Base-by-base conservation (phyloP, 2,888 invertebrate genomes). In the Rugalucina vietnamica region DNA sequence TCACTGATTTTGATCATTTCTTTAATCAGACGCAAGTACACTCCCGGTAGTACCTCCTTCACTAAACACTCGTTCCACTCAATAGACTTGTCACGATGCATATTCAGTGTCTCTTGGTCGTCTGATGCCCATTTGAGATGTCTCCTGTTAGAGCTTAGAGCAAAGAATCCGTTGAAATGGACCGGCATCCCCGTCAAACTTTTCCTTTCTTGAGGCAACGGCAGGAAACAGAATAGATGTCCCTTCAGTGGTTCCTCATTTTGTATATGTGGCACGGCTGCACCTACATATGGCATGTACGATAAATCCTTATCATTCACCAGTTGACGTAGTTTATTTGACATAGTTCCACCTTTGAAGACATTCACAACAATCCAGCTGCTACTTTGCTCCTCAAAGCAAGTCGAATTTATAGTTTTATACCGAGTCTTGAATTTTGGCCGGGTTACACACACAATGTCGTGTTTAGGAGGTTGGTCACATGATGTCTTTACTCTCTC, bases 91-190 rank as follows among this genome's bases (percentile, higher is more conserved):
- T 92, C 93, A 27, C 76, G 81, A 27, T 84, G 83, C 8, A 84
- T 81, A 24, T 43, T 21, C 18, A 79, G 79, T 21, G 49, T 27
- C n/a, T 73, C 49, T 50, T 88, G 79, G 39, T 90, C 89, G 1
- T 87, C 84, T 39, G 92, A 87, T 32, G 93, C 91, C 94, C 94
- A 94, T 84, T 93, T 94, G 3, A 94, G 82, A 79, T 93, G 91
- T 21, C 93, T 87, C 34, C 93, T 87, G 85, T 94, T 93, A 72
- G 92, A 92, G 39, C 91, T 92, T 8, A 94, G 75, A 14, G 92
- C 92, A 86, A 94, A 94, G 81, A 89, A 92, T 12, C 93, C 94
- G 80, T 93, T 93, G 27, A 94, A 89, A 77, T 94, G 93, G 0
- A 94, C 90, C 0, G 93, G 93, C 8, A 93, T 88, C 8, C 94